Evolutionary conservation across 2,113 vertebrate genomes (phyloP).

Genomic region (Chloropsis cyanopogon): DNA sequence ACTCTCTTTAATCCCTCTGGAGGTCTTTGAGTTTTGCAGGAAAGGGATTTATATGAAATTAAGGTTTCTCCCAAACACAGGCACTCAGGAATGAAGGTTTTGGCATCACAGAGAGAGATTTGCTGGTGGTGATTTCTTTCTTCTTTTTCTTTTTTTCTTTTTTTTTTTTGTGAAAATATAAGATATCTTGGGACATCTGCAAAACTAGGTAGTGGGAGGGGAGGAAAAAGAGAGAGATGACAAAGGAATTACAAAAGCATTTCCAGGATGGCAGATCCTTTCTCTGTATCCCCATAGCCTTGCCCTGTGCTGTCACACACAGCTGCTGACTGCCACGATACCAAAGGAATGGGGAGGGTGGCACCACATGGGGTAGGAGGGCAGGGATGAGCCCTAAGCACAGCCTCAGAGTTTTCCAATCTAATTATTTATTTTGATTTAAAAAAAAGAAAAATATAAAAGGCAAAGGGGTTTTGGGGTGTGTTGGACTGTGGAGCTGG

Average conservation of each 20-base stretch:
- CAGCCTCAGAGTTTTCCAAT: background rate
- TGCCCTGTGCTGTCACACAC: background rate
- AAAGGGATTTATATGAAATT: background rate
- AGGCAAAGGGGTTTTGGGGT: background rate
- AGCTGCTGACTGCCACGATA: accelerated
- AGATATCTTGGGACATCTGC: background rate
- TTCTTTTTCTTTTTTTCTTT: background rate
- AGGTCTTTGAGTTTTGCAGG: background rate
- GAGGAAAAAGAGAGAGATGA: background rate
- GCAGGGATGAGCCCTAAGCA: background rate
- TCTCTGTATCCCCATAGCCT: background rate
- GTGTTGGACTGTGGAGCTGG: background rate
- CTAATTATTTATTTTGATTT: background rate
- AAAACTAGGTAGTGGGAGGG: background rate
- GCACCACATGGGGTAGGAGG: background rate
- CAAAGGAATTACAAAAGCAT: background rate
- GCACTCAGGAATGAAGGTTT: background rate
- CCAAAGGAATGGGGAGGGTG: accelerated
- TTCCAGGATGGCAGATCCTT: background rate
- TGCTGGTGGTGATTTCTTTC: background rate
- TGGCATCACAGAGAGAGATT: background rate
- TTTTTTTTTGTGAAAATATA: background rate
- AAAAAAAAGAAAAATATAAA: background rate
- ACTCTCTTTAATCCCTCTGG: background rate
- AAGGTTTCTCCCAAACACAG: background rate